A percentile compares a stretch with the other conserved stretches of the same genome.
phyloP scores from a whole-genome alignment of 2,888 invertebrate genomes.

The Eupithecia exiguata region DNA sequence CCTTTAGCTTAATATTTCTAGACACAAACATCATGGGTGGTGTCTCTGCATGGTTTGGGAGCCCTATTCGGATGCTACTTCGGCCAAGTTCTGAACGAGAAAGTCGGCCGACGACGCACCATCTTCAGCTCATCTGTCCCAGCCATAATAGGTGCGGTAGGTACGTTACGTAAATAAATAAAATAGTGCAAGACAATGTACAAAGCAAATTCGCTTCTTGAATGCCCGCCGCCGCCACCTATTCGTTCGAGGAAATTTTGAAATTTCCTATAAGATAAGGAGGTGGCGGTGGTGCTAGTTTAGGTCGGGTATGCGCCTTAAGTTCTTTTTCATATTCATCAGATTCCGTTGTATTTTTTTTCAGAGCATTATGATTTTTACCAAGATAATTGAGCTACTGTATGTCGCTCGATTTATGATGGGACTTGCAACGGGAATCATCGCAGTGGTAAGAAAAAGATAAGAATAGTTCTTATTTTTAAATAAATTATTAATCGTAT shows the following conservation, averaged over 20 bases:
- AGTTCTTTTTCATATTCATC: too few relatives aligned
- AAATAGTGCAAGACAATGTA: background rate
- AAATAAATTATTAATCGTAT: too few relatives aligned
- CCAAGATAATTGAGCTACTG: conserved; percentile 76
- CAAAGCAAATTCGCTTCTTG: background rate
- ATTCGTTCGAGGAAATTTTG: too few relatives aligned
- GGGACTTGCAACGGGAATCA: conserved; percentile 82
- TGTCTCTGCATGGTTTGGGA: conserved; percentile 82
- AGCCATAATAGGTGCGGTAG: conserved; percentile 82
- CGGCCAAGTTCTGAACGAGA: conserved; percentile 83
- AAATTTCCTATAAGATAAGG: too few relatives aligned
- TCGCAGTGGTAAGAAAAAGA: conserved; percentile 71
- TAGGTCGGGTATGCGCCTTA: too few relatives aligned
- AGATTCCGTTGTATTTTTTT: too few relatives aligned
- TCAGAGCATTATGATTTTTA: conserved; percentile 75
- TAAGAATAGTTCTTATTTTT: too few relatives aligned
- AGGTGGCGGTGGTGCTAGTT: too few relatives aligned
- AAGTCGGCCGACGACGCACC: conserved; percentile 82
- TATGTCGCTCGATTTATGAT: conserved; percentile 78
- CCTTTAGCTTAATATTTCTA: conserved; percentile 50
- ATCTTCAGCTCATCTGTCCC: conserved; percentile 79
- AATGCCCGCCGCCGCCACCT: too few relatives aligned
- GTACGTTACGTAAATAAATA: conserved; percentile 44
- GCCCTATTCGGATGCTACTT: conserved; percentile 82
- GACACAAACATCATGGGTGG: conserved; percentile 83